These are phyloP conservation scores for Gasteruption jaculator DNA, from an alignment of 2,888 invertebrate species.

Conservation along the genomic window DNA sequence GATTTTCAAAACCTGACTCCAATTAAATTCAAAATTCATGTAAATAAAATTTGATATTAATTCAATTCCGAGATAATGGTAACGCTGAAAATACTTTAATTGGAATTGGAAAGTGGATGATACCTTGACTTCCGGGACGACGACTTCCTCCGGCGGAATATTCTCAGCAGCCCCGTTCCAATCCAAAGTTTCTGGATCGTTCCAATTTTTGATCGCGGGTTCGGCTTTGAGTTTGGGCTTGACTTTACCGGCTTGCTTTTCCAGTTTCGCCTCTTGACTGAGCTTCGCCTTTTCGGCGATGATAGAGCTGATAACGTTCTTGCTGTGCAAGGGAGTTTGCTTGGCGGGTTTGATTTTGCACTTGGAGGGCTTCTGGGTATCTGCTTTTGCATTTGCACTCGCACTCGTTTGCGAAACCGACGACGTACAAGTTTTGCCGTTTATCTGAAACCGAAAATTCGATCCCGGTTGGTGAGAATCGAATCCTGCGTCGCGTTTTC, in stretches of 20 bases:
- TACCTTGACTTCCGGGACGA: constrained; percentile 18
- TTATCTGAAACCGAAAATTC: no score
- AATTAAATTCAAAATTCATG: no score
- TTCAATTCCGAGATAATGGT: background rate
- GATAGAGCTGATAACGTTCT: constrained; percentile 45
- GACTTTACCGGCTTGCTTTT: constrained; percentile 58
- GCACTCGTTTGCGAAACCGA: constrained; percentile 2
- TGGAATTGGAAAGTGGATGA: no score
- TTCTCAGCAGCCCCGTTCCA: constrained; percentile 29
- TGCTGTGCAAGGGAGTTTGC: constrained; percentile 44
- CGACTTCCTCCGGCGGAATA: constrained; percentile 20
- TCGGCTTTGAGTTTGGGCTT: constrained; percentile 72
- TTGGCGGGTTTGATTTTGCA: constrained; percentile 39
- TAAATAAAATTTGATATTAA: no score
- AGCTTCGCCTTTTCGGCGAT: constrained; percentile 46
- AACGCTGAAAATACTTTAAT: background rate
- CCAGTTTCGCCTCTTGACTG: constrained; percentile 39
- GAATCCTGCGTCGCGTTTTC: background rate
- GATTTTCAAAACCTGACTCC: no score
- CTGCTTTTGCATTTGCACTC: background rate
- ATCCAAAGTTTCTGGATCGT: constrained; percentile 56
- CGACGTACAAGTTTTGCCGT: no score
- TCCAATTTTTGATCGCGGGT: constrained; percentile 61
- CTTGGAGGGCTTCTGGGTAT: constrained; percentile 36
- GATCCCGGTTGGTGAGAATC: background rate